A percentile compares a stretch with the other conserved stretches of the same genome.
Conservation (phyloP, 2,113 vertebrate species). For the Cynopterus brachyotis region DNA sequence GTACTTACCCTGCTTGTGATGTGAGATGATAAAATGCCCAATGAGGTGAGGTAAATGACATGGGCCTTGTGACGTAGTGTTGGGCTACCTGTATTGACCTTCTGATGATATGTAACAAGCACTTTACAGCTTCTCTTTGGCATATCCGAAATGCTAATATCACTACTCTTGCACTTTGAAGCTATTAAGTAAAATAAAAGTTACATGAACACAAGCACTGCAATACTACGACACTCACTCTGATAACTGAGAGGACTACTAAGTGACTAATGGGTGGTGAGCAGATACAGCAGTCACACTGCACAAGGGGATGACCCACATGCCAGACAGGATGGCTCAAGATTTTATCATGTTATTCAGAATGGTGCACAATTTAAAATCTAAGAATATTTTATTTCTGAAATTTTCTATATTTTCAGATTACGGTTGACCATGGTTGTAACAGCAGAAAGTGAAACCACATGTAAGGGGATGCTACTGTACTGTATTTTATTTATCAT, state of each 20-base stretch:
- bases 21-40: too few species aligned
- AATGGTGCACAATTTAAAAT: not conserved
- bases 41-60: too few species aligned
- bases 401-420: not conserved
- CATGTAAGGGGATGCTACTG: too few species aligned
- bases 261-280: not conserved
- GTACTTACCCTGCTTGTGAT: too few species aligned
- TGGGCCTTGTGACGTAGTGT: too few species aligned
- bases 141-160: not conserved
- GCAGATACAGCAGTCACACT: not conserved
- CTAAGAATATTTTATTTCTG: not conserved
- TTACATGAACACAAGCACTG: not conserved
- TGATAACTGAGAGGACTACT: not conserved
- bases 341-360: not conserved
- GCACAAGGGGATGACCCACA: not conserved
- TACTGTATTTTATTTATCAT: too few species aligned
- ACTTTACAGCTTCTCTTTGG: not conserved
- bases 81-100: too few species aligned
- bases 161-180: not conserved
- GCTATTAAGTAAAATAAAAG: not conserved
- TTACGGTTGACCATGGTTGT: too few species aligned
- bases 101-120: not conserved
- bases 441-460: too few species aligned
- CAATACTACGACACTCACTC: not conserved
- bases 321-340: not conserved